Conservation (phyloP, 2,888 invertebrate species). For the Teleiodes luculella region DNA sequence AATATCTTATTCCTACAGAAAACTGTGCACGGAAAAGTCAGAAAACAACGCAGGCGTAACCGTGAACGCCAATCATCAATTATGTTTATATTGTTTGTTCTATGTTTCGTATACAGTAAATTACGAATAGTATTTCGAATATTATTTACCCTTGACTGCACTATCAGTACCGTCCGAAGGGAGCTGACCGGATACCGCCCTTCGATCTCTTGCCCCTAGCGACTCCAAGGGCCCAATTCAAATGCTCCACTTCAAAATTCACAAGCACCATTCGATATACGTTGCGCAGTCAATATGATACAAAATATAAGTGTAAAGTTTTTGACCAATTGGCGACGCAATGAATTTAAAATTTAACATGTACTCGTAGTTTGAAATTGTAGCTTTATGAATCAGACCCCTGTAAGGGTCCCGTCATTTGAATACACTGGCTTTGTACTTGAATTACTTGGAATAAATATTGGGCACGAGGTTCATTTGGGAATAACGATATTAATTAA, state of each 20-base stretch:
- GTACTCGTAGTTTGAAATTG: background rate
- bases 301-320: too few relatives aligned
- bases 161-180: conserved; percentile 61
- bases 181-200: conserved; percentile 70
- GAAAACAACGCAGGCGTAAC: too few relatives aligned
- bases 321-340: too few relatives aligned
- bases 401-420: conserved; percentile 38
- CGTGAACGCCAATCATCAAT: too few relatives aligned
- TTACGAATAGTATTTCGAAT: background rate
- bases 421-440: conserved; percentile 42
- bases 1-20: too few relatives aligned
- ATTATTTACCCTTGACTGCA: background rate
- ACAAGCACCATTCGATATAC: too few relatives aligned
- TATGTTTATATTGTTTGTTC: too few relatives aligned
- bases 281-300: too few relatives aligned
- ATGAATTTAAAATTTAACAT: too few relatives aligned
- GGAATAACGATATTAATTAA: background rate
- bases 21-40: too few relatives aligned
- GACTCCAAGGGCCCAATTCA: conserved; percentile 15
- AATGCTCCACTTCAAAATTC: too few relatives aligned
- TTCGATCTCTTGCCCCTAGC: conserved; percentile 68
- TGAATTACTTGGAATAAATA: conserved; percentile 17
- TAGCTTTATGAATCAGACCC: too few relatives aligned
- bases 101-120: background rate
- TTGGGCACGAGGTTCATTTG: background rate